Evolutionary conservation across 2,113 vertebrate genomes (phyloP), one percentile per base, ranked within the genome.

Genomic region (Excalfactoria chinensis): DNA sequence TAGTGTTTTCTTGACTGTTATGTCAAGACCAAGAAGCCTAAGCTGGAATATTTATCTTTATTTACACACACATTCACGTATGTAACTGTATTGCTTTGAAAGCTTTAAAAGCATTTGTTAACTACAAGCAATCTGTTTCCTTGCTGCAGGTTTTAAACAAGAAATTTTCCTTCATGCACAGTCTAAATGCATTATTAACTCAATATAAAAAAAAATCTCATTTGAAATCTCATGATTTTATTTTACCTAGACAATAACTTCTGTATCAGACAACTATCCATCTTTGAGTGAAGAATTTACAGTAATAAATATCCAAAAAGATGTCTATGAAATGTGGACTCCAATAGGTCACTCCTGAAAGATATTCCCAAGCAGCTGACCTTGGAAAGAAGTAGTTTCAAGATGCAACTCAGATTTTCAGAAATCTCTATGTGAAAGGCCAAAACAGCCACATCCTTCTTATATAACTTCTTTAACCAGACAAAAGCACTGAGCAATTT

Each of bases 41-140:
- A n/a, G 60, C 43, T 21, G 58, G 21, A 48, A 14, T 9, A 23
- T 13, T 18, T 28, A 30, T 23, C n/a, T 35, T 67, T 60, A 15
- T 44, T 43, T 48, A 8, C 30, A 43, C 3, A n/a, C 13, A 17
- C 3, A 16, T 2, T 9, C 3, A 16, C 7, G 18, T 11, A 7
- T 28, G 13, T 18, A 43, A 35, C 56, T 55, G 6, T n/a, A 19
- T 10, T 19, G 78, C 14, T 49, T 7, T 41, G 49, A 20, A 34
- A 34, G 6, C 8, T 74, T 75, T 34, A 66, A 60, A 64, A 55
- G 30, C 51, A 15, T 4, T 15, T 34, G 21, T 53, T 32, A 70
- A 53, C 35, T 18, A 30, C 22, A 48, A 22, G 9, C 16, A 28
- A 68, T 22, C 48, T 37, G 3, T 32, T 83, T 59, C 48, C 44